Base-by-base conservation (phyloP, 1,140 invertebrate genomes). In the Drosophila asahinai region DNA sequence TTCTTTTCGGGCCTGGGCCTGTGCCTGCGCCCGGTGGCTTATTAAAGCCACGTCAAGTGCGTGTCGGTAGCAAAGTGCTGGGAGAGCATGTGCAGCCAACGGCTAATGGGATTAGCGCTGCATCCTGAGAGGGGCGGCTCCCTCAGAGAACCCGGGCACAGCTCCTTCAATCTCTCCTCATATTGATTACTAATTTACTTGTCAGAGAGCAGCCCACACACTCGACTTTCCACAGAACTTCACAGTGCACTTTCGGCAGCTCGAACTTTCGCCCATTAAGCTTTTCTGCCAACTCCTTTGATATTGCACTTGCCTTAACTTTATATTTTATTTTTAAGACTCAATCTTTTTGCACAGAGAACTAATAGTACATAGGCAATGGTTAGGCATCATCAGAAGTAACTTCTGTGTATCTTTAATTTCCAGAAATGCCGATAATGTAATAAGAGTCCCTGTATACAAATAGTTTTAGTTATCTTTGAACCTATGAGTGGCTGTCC, bases 151-250 rank as follows among this genome's bases (percentile, higher is more conserved):
- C 33, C 42, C 19, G 19, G 36, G 9, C 38, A 47, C 45, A 64
- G 49, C 38, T 49, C 40, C 59, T 45, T 42, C 45, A 60, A 60
- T 59, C 76, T 58, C 45, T 58, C 45, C 73, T 70, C 76, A 83
- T 78, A 83, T 89, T 89, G 83, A 89, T 87, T 78, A 75, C 73
- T 83, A 81, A 89, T 83, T 89, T 89, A 78, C 64, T 75, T 87
- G 80, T 52, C 45, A n/a, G 61, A 57, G 25, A 49, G 38, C 36
- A 40, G 1, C 33, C 25, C 42, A n/a, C 43, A 45, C 40, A 54
- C 48, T 77, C 62, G 61, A 64, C 72, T 65, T 67, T 66, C 9
- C 22, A 14, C 48, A 54, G 59, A 38, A 82, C 82, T 86, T 79
- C 33, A 40, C 38, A 49, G 43, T 45, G 48, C 9, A 55, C 27